A percentile compares a stretch with the other conserved stretches of the same genome.
Evolutionary conservation across 2,888 invertebrate species (phyloP).

Genomic region (Campaea margaritaria): DNA sequence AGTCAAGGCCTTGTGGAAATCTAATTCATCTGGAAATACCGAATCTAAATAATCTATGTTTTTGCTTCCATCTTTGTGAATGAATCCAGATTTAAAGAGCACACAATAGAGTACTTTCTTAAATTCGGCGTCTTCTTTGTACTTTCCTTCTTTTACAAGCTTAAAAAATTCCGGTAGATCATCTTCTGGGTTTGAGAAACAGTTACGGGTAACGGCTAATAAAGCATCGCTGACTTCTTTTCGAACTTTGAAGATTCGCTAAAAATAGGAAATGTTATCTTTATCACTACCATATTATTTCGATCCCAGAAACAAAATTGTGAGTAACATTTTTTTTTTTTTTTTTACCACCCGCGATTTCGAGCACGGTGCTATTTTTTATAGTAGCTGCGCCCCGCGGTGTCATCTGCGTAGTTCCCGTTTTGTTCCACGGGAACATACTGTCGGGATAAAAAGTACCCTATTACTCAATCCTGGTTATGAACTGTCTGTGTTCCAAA

Average conservation of each 20-base stretch:
- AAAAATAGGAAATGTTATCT: not conserved
- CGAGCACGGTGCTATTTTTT: too few species aligned
- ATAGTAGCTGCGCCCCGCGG: too few species aligned
- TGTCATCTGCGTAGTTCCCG: too few species aligned
- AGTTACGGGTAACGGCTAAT: not conserved
- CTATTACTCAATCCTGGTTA: too few species aligned
- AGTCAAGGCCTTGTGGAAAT: conserved; percentile 50
- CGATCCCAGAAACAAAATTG: too few species aligned
- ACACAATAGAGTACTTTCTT: conserved; percentile 66
- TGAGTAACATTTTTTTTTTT: too few species aligned
- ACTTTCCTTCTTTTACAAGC: not conserved
- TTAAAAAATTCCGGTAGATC: not conserved
- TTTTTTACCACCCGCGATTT: too few species aligned
- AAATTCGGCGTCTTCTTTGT: conserved; percentile 31
- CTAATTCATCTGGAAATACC: conserved; percentile 50
- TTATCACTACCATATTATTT: too few species aligned
- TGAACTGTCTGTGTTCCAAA: too few species aligned
- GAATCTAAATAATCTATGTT: conserved; percentile 55
- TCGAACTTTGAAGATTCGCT: not conserved
- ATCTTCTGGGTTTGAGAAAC: not conserved
- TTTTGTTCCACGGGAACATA: too few species aligned
- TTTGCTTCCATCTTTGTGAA: conserved; percentile 52
- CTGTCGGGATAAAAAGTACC: too few species aligned
- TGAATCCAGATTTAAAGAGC: conserved; percentile 54
- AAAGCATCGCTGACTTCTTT: not conserved